Percentiles rank a stretch among this genome's conserved stretches.
Conservation (phyloP, 1,140 invertebrate genomes). For the Cydia amplana region DNA sequence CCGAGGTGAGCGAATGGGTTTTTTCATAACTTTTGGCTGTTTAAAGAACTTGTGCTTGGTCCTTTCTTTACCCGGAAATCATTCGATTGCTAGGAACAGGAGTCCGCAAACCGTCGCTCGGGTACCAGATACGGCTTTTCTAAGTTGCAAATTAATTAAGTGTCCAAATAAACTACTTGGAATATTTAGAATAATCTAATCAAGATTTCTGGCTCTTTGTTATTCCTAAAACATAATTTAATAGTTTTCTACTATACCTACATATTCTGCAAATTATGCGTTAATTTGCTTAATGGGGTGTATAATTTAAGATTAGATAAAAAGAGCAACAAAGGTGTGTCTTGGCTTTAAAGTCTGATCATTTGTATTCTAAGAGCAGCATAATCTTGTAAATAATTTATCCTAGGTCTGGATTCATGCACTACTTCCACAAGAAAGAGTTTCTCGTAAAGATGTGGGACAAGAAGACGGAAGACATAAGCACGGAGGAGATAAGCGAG, state of each 20-base stretch:
- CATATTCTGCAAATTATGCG: too few relatives aligned
- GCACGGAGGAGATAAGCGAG: slow-evolving; percentile 80
- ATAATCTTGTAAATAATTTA: neutral
- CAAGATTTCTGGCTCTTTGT: neutral
- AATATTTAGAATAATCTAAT: neutral
- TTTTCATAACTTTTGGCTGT: slow-evolving; percentile 14
- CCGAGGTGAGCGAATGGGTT: slow-evolving; percentile 54
- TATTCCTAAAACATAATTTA: neutral
- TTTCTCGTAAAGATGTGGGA: slow-evolving; percentile 94
- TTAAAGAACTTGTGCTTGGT: slow-evolving; percentile 34
- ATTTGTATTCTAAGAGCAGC: too few relatives aligned
- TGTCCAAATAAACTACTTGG: too few relatives aligned
- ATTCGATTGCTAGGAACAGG: too few relatives aligned
- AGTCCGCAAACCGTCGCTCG: too few relatives aligned
- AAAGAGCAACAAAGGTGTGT: too few relatives aligned
- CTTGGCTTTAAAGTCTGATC: too few relatives aligned
- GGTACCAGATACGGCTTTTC: too few relatives aligned
- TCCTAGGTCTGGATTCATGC: slow-evolving; percentile 93
- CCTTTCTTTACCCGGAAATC: too few relatives aligned
- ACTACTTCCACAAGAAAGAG: slow-evolving; percentile 91
- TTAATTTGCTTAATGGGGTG: too few relatives aligned
- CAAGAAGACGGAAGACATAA: slow-evolving; percentile 84
- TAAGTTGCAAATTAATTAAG: too few relatives aligned
- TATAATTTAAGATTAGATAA: too few relatives aligned
- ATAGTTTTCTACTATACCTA: neutral